Conservation (phyloP, 2,888 invertebrate species). For the Drosophila nr. fundita region DNA sequence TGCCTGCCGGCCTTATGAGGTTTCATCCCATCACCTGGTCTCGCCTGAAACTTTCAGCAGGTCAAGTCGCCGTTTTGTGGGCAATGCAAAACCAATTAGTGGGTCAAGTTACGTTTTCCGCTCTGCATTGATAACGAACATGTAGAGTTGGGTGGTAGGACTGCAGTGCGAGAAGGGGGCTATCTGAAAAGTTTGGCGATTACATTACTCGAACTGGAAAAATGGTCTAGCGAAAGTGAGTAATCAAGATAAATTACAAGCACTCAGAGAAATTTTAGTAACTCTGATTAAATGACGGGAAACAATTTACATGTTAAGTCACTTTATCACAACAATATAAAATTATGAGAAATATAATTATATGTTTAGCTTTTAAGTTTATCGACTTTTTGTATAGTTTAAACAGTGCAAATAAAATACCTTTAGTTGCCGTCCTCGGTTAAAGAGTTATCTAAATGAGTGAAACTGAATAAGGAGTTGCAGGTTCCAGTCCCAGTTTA, state of each 20-base stretch:
- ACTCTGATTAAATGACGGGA: neutral
- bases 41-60: conserved; percentile 68
- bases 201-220: conserved; percentile 6
- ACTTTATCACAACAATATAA: neutral
- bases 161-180: neutral
- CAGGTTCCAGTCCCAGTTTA: neutral
- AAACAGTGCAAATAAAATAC: neutral
- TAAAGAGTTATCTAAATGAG: neutral
- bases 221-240: conserved; percentile 11
- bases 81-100: conserved; percentile 67
- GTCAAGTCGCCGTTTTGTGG: conserved; percentile 62
- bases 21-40: conserved; percentile 70
- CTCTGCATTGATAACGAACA: conserved; percentile 19
- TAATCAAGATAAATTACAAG: neutral
- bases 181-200: conserved; percentile 4
- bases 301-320: neutral
- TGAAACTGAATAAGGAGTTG: neutral
- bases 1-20: conserved; percentile 46
- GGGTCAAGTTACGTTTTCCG: conserved; percentile 58
- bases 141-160: neutral
- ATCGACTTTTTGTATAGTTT: neutral
- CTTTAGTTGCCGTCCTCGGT: neutral
- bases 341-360: neutral
- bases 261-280: neutral
- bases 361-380: neutral